Conservation (phyloP, 2,797 vertebrate genomes). For the Stomatorhinus walkeri region DNA sequence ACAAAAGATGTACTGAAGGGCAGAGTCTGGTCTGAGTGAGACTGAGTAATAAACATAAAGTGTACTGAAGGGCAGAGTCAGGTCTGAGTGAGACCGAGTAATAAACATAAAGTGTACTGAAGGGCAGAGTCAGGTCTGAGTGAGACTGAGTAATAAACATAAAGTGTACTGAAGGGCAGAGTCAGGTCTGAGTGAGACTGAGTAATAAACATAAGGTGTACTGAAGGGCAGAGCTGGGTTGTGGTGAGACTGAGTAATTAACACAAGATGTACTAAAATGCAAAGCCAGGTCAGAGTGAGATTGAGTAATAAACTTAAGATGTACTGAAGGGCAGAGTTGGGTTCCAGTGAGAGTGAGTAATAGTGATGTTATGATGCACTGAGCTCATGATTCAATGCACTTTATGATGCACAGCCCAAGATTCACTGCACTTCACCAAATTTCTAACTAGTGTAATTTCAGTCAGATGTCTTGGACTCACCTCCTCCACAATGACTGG, state of each 20-base stretch:
- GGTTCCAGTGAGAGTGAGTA: neutral
- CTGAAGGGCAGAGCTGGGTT: neutral
- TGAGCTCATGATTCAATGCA: neutral
- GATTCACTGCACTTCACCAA: neutral
- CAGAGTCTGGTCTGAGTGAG: neutral
- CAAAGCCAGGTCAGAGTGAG: neutral
- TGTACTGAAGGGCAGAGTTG: neutral
- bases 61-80: neutral
- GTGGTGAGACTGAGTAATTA: neutral
- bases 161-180: neutral
- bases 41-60: neutral
- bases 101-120: neutral
- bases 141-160: neutral
- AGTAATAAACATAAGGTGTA: neutral
- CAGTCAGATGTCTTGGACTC: neutral
- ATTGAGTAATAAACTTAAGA: neutral
- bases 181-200: neutral
- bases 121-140: neutral
- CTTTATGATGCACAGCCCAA: neutral
- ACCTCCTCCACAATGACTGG: neutral
- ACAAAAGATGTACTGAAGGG: neutral
- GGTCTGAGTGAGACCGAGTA: neutral
- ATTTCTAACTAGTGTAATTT: neutral
- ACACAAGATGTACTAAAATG: neutral
- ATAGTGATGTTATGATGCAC: neutral